Evolutionary conservation across 2,797 vertebrate genomes (phyloP), one percentile per base, ranked within the genome.

Genomic region (Knipowitschia caucasica): DNA sequence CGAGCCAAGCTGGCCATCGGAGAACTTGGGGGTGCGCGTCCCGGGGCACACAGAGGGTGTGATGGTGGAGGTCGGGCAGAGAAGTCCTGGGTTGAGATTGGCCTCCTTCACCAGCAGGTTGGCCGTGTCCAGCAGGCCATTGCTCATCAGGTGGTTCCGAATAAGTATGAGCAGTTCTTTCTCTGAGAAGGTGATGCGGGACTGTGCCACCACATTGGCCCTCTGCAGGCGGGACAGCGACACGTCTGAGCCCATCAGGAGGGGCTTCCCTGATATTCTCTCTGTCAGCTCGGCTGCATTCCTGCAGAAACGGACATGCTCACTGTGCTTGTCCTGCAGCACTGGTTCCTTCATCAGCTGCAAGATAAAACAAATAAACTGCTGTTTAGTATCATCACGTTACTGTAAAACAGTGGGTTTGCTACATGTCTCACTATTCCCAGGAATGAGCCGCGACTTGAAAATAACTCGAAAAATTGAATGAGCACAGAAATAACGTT

Each of bases 221-320:
- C 92, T 92, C 88, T 99, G 96, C 65, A 98, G 65, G 1, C 94
- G 91, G 0, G 96, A 94, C 81, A 99, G 53, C 0, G 96, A 99
- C 3, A 97, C 94, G 1, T 99, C 96, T 0, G 92, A 91, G 45
- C 95, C 95, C 7, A 95, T 93, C 27, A 95, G 91, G 33, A 98
- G 75, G 0, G 94, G 95, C 68, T 96, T 97, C 9, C 95, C 96
- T 0, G 95, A 98, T 5, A 98, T 92, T 0, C 95, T 89, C 78
- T 98, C 95, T 0, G 94, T 97, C 53, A 99, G 91, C 75, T 98
- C 93, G 0, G 93, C 92, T 0, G 96, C 94, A 0, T 92, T 96
- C 14, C 95, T 93, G 85, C 96, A 99, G 87, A 99, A 99, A 11
- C 93, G 93, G n/a, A 95, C 92, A 0, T 99, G 96, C 62, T 99